Base-by-base conservation (phyloP, 2,888 invertebrate species). In the Polydrusus cervinus region DNA sequence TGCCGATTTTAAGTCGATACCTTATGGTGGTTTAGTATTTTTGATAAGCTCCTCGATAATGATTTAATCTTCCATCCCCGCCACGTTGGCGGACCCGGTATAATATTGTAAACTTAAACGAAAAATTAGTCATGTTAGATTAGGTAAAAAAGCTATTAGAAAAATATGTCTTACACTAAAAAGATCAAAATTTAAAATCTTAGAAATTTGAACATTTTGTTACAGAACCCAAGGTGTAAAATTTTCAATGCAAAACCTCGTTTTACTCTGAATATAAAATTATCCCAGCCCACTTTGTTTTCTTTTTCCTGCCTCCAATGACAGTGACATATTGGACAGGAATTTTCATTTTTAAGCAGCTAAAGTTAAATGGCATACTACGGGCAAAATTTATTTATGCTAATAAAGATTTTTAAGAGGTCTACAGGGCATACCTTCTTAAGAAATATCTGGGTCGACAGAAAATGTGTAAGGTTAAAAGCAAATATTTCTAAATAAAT, bases 301-400 rank as follows among this genome's bases (percentile, higher is more conserved):
- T 65, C 65, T 65, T 65, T 65, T 51, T 49, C 30, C 49, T 65
- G 51, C 38, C n/a, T 65, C 30, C 34, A 34, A 65, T 65, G 65
- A 65, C 65, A 49, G 34, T 49, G 65, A 65, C 65, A 65, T 65
- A 65, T 65, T 65, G 65, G 51, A 65, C 65, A 51, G 34, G 65
- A 65, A 47, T 65, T 65, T 65, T 65, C 65, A 65, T 65, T 65
- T 64, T 65, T 65, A 65, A 49, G 34, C 49, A 49, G 34, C 49
- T 14, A 30, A 16, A 34, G 47, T 47, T 65, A 49, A 65, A 65
- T 65, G 65, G 51, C 34, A 14, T 20, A 30, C 14, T 45, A 49
- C 34, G 49, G 38, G 30, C 34, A 47, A 65, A 49, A 65, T 65
- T 49, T 51, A 65, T 65, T 65, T 65, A 65, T 65, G 65, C 65